Base-by-base conservation (phyloP, 1,140 invertebrate genomes). In the Hestina assimilis region DNA sequence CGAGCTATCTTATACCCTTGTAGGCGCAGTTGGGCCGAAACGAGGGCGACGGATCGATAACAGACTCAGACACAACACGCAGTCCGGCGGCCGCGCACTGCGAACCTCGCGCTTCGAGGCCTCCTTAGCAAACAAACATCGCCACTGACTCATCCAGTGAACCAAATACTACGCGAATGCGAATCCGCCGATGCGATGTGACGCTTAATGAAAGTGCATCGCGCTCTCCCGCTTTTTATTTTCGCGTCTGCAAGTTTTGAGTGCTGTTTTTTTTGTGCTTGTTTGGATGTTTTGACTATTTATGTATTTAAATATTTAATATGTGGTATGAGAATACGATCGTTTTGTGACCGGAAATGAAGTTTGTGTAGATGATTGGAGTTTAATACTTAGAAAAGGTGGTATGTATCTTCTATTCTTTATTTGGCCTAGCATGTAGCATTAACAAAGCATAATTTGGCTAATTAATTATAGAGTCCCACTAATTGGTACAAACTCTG, bases 1-100 rank as follows among this genome's bases (percentile, higher is more conserved):
- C 58, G 56, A 61, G 55, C 53, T 64, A 54, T 58, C 55, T 59
- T 71, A 70, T 66, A 71, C 72, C 61, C 55, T 65, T 59, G 64
- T 75, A 72, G 72, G 74, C 72, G 74, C 74, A 78, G 75, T 69
- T 72, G 76, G 66, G 61, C 57, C 69, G 71, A 78, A 85, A 79
- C 57, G 79, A 76, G 82, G 82, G 76, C 82, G 79, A 68, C 79
- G 69, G 82, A 76, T 85, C 82, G 79, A 85, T 85, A 85, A 42
- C 66, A 80, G 77, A 79, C 77, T 64, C 72, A 79, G 74, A 79
- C 79, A 79, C 66, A 78, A 79, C 79, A 79, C 60, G 57, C 61
- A 26, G 68, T 61, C 41, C 33, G 40, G 68, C 53, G 63, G 52
- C 65, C 62, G 61, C 60, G 63, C 61, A 59, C 56, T 66, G 58